Evolutionary conservation across 2,113 vertebrate species (phyloP).

Genomic region (Pleuronectes platessa): DNA sequence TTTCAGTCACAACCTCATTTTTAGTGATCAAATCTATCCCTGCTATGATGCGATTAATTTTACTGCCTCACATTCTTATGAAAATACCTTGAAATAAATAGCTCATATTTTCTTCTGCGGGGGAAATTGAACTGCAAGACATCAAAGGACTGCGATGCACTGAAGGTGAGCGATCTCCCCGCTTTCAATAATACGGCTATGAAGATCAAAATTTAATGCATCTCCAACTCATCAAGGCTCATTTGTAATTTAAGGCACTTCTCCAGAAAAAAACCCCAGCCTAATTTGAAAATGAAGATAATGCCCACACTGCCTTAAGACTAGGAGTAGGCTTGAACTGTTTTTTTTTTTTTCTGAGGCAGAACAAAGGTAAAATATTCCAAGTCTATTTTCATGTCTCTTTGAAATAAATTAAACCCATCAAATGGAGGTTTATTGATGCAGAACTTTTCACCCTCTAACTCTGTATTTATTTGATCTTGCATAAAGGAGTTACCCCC

Average conservation of each 20-base stretch:
- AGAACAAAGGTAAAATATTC: slow-evolving; percentile 59
- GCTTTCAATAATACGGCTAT: slow-evolving; percentile 59
- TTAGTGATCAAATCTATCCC: slow-evolving; percentile 34
- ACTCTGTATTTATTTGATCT: slow-evolving; percentile 49
- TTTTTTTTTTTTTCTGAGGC: slow-evolving; percentile 9
- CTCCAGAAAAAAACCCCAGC: slow-evolving; percentile 45
- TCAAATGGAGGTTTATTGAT: slow-evolving; percentile 48
- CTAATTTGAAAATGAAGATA: slow-evolving; percentile 41
- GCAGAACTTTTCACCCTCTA: slow-evolving; percentile 47
- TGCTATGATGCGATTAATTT: slow-evolving; percentile 33
- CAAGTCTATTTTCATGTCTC: slow-evolving; percentile 43
- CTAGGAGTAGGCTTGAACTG: neutral
- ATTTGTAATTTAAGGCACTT: slow-evolving; percentile 64
- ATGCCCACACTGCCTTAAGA: slow-evolving; percentile 37
- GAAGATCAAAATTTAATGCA: slow-evolving; percentile 52
- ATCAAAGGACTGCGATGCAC: slow-evolving; percentile 55
- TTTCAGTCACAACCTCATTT: slow-evolving; percentile 14
- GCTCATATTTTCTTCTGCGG: neutral
- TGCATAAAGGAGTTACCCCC: slow-evolving; percentile 25
- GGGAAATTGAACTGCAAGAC: slow-evolving; percentile 47
- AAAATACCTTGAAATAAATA: slow-evolving; percentile 59
- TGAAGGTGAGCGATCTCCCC: slow-evolving; percentile 54
- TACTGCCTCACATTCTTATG: slow-evolving; percentile 20
- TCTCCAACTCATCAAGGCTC: slow-evolving; percentile 51
- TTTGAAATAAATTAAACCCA: slow-evolving; percentile 57